These are phyloP conservation scores for Drosophila kohkoa DNA, from an alignment of 1,140 invertebrate genomes.

Conservation along the genomic window DNA sequence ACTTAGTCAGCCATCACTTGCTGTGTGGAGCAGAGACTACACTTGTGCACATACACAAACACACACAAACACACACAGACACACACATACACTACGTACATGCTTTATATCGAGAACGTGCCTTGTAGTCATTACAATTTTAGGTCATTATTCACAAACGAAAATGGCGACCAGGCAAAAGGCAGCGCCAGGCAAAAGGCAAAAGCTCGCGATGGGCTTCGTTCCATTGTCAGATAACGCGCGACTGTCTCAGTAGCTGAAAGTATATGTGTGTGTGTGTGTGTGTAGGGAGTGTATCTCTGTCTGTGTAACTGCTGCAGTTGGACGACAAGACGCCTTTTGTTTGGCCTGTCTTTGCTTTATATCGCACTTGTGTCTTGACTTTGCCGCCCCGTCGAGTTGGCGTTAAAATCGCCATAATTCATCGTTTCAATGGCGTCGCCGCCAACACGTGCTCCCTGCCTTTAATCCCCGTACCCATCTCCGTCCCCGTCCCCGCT, in stretches of 20 bases:
- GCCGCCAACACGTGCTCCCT: slow-evolving; percentile 44
- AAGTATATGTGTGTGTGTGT: slow-evolving; percentile 3
- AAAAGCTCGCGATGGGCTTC: slow-evolving; percentile 4
- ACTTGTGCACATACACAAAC: not conserved
- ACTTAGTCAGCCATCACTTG: slow-evolving; percentile 66
- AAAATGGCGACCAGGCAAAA: slow-evolving; percentile 54
- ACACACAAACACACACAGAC: not conserved
- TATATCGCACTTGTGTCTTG: slow-evolving; percentile 44
- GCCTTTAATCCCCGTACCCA: too few relatives aligned
- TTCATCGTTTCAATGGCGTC: slow-evolving; percentile 74
- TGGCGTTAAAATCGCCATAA: slow-evolving; percentile 79
- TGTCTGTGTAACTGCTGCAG: slow-evolving; percentile 28
- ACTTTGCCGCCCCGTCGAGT: slow-evolving; percentile 49
- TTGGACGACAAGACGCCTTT: slow-evolving; percentile 28
- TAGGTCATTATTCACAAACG: slow-evolving; percentile 78
- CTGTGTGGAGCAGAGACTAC: not conserved
- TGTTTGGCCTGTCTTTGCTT: slow-evolving; percentile 39
- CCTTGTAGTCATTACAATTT: slow-evolving; percentile 80
- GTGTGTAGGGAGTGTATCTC: not conserved
- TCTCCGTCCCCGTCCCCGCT: not conserved
- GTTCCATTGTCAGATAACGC: slow-evolving; percentile 34
- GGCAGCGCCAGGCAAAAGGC: slow-evolving; percentile 25
- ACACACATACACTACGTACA: not conserved
- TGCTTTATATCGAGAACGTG: slow-evolving; percentile 76
- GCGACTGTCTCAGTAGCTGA: slow-evolving; percentile 29